A percentile compares a stretch with the other conserved stretches of the same genome.
phyloP scores from a whole-genome alignment of 2,113 vertebrate species.

The Ctenodactylus gundi region DNA sequence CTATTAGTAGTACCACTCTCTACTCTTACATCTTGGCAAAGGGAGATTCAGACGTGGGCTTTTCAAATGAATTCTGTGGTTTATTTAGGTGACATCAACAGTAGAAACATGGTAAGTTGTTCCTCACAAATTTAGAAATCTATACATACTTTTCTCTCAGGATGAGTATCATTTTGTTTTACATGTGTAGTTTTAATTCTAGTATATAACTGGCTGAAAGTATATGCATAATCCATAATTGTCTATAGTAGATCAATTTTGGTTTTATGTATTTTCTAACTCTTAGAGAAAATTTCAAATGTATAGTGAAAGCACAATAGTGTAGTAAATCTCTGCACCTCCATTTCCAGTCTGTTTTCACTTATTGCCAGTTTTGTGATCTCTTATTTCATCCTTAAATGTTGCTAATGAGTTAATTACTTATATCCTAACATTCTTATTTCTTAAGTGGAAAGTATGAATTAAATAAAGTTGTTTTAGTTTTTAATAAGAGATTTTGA shows the following conservation, averaged over 20 bases:
- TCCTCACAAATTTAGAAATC: not conserved
- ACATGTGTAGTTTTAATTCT: not conserved
- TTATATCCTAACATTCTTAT: no score
- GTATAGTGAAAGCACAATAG: not conserved
- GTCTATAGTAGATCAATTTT: not conserved
- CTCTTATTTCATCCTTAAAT: not conserved
- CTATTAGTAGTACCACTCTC: slow-evolving; percentile 96
- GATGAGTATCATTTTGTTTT: not conserved
- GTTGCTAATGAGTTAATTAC: not conserved
- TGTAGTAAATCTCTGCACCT: not conserved
- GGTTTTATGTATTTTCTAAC: not conserved
- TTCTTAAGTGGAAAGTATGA: not conserved
- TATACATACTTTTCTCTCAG: not conserved
- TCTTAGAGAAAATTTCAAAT: not conserved
- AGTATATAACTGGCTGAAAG: not conserved
- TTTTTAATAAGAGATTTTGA: not conserved
- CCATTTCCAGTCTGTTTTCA: not conserved
- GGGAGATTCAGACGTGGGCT: slow-evolving; percentile 96
- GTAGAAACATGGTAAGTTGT: slow-evolving; percentile 95
- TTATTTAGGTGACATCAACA: slow-evolving; percentile 96
- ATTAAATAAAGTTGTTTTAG: not conserved
- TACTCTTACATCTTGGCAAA: slow-evolving; percentile 98
- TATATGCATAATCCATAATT: not conserved
- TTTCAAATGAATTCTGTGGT: slow-evolving; percentile 97
- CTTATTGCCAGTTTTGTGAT: not conserved